Conservation (phyloP, 2,888 invertebrate genomes). For the Belgica antarctica region DNA sequence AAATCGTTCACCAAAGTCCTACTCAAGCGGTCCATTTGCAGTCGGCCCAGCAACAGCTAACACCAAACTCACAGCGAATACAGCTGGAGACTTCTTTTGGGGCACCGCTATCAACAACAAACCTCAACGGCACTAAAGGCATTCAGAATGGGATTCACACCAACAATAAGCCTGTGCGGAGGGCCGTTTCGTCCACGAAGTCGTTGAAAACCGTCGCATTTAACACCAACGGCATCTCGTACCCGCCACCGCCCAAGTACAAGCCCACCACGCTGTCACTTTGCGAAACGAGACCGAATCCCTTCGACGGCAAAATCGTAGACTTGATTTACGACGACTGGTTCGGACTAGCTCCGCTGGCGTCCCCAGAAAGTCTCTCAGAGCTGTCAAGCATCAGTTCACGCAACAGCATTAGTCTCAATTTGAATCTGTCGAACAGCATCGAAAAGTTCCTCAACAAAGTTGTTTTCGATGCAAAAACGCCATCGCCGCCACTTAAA, state of each 20-base stretch:
- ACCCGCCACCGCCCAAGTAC: slow-evolving; percentile 31
- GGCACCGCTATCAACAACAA: slow-evolving; percentile 21
- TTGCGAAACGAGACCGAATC: slow-evolving; percentile 42
- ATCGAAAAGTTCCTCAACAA: slow-evolving; percentile 53
- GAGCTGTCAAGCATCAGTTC: slow-evolving; percentile 77
- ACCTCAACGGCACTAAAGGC: slow-evolving; percentile 27
- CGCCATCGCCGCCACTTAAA: slow-evolving; percentile 27
- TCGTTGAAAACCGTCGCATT: slow-evolving; percentile 52
- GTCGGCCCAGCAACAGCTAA: slow-evolving; percentile 55
- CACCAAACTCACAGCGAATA: slow-evolving; percentile 60
- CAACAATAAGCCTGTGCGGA: slow-evolving; percentile 10
- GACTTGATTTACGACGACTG: slow-evolving; percentile 64
- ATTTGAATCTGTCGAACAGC: slow-evolving; percentile 49
- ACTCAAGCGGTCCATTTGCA: slow-evolving; percentile 27
- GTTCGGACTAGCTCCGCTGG: slow-evolving; percentile 72
- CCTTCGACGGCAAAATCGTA: slow-evolving; percentile 49
- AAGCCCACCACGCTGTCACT: slow-evolving; percentile 42
- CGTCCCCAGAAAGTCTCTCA: slow-evolving; percentile 78
- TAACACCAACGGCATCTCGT: slow-evolving; percentile 48
- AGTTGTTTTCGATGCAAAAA: slow-evolving; percentile 47
- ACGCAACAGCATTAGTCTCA: slow-evolving; percentile 61
- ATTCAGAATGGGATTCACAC: slow-evolving; percentile 37
- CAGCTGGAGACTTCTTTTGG: slow-evolving; percentile 72
- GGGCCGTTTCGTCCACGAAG: background rate
- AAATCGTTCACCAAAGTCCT: slow-evolving; percentile 31